These are phyloP conservation scores for Parascotia fuliginaria DNA, from an alignment of 2,888 invertebrate genomes.

Conservation along the genomic window DNA sequence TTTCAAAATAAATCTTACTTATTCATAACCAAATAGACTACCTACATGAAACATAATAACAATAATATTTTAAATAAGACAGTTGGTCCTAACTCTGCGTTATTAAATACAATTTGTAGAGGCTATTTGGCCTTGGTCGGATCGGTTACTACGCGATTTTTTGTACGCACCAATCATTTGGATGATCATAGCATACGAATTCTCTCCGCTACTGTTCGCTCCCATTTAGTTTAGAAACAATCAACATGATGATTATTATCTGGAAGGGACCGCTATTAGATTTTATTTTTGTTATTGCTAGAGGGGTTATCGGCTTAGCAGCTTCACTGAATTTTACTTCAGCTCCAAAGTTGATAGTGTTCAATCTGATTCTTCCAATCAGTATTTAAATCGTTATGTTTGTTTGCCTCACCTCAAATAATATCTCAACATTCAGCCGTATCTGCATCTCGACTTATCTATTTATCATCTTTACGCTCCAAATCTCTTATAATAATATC, in stretches of 20 bases:
- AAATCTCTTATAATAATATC: conserved; percentile 17
- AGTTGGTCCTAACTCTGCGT: conserved; percentile 1
- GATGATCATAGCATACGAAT: conserved; percentile 26
- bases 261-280: background rate
- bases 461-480: conserved; percentile 31
- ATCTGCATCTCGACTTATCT: conserved; percentile 14
- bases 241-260: conserved; percentile 1
- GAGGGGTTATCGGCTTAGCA: too few species aligned
- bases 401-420: background rate
- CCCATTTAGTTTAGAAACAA: conserved; percentile 5
- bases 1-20: background rate
- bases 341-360: background rate
- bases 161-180: conserved; percentile 36
- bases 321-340: background rate
- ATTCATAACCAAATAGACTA: background rate
- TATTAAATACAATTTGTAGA: conserved; percentile 21
- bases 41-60: background rate
- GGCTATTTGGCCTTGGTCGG: conserved; percentile 30
- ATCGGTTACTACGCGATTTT: conserved; percentile 30
- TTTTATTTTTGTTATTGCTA: background rate
- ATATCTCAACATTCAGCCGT: conserved; percentile 16
- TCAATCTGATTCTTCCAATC: background rate
- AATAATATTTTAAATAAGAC: background rate
- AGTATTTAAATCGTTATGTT: background rate
- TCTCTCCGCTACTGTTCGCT: conserved; percentile 24